These are phyloP conservation scores for Octomys mimax DNA, from an alignment of 2,797 vertebrate species.

Conservation along the genomic window DNA sequence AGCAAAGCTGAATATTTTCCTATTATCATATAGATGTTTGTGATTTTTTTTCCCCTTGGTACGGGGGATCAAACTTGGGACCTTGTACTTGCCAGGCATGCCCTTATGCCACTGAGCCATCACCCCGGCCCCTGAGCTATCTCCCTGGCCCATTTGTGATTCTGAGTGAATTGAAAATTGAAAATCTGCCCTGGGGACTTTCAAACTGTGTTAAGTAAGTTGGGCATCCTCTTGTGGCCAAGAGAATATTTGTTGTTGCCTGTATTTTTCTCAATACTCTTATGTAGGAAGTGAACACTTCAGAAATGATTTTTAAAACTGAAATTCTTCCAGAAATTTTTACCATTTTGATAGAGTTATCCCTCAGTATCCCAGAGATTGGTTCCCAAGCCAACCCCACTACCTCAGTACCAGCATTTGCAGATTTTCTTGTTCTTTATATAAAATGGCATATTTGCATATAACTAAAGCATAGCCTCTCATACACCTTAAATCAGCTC, in stretches of 20 bases:
- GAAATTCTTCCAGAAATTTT: slow-evolving; percentile 34
- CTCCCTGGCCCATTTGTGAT: background rate
- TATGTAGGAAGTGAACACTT: slow-evolving; percentile 49
- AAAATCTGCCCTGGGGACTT: background rate
- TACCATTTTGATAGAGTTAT: background rate
- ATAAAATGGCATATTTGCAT: background rate
- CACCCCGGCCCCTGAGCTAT: too few species aligned
- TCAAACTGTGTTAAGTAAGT: slow-evolving; percentile 8
- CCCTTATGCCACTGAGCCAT: too few species aligned
- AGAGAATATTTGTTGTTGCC: slow-evolving; percentile 5
- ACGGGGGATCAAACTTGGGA: too few species aligned
- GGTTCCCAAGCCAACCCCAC: background rate
- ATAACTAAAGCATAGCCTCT: background rate
- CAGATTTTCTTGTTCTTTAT: background rate
- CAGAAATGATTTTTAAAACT: slow-evolving; percentile 37
- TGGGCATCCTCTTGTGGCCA: background rate
- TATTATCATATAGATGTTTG: slow-evolving; percentile 34
- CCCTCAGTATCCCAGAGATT: background rate
- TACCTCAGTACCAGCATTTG: background rate
- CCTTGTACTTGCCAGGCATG: too few species aligned
- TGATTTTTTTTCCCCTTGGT: background rate
- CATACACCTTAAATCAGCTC: background rate
- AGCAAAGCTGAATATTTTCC: slow-evolving; percentile 7
- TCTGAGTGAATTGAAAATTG: slow-evolving; percentile 49
- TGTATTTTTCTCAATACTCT: slow-evolving; percentile 30